Base-by-base conservation (phyloP, 1,140 invertebrate genomes). In the Polypedilum vanderplanki region DNA sequence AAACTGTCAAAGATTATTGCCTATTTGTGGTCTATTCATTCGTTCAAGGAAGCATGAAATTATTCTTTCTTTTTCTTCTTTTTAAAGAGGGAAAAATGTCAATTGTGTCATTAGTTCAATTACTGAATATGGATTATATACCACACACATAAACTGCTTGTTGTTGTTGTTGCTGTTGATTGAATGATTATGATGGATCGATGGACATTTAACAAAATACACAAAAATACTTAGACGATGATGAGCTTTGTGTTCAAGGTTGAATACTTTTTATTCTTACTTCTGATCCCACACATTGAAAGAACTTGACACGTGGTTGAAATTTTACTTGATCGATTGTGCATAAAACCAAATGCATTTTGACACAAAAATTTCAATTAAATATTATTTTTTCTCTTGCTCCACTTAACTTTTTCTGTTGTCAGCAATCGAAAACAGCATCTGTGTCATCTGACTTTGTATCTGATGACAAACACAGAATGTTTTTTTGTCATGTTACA, bases 61-160 rank as follows among this genome's bases (percentile, higher is more conserved):
- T 70, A 70, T 12, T 57, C n/a, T n/a, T n/a, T n/a, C n/a, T 70
- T 17, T 18, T 22, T 70, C 8, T 22, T 8, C 65, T 15, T 15
- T 17, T 3, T 12, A 57, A 57, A 15, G 46, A 57, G 2, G 10
- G 10, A n/a, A 70, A 70, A 18, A n/a, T 70, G 17, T 70, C 65
- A 70, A 70, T 70, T 70, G 65, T 70, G 65, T 70, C 65, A 70
- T 70, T 70, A 70, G 65, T 70, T 70, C 65, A 70, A 70, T 70
- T 22, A 70, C 17, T 70, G 65, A n/a, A 20, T 20, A 70, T 20
- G 65, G 20, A 70, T 57, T 57, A 17, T 70, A 20, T 57, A 12
- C 46, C 46, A 57, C 46, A 57, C 46, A 57, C 12, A n/a, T n/a
- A 12, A 57, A 57, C 12, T n/a, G n/a, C n/a, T n/a, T 57, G 24